Percentiles rank a stretch among this genome's conserved stretches.
These are phyloP conservation scores for Parasteatoda lunata DNA, from an alignment of 2,888 invertebrate genomes.

Conservation along the genomic window DNA sequence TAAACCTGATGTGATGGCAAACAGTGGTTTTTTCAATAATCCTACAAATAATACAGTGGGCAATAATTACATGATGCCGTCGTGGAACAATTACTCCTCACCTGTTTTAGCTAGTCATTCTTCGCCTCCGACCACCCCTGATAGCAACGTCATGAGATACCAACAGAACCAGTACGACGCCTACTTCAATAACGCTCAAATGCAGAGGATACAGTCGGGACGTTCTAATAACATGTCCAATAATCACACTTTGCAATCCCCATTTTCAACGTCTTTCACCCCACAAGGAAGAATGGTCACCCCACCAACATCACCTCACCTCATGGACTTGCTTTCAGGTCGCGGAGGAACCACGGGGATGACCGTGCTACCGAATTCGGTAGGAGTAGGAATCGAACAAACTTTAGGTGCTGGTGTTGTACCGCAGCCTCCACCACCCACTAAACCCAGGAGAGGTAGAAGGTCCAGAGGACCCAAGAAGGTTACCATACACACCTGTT, in stretches of 20 bases:
- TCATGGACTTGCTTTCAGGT: slow-evolving; percentile 88
- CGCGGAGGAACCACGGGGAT: slow-evolving; percentile 74
- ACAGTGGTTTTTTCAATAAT: slow-evolving; percentile 22
- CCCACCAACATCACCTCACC: slow-evolving; percentile 72
- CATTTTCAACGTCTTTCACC: slow-evolving; percentile 43
- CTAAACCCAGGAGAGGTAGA: slow-evolving; percentile 69
- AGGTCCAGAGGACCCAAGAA: slow-evolving; percentile 75
- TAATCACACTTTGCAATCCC: slow-evolving; percentile 49
- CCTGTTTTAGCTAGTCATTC: slow-evolving; percentile 65
- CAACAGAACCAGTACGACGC: slow-evolving; percentile 58
- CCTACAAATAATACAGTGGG: slow-evolving; percentile 39
- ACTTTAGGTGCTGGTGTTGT: slow-evolving; percentile 31
- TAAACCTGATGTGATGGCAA: slow-evolving; percentile 42
- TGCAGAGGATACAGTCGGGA: slow-evolving; percentile 39
- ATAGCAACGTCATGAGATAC: slow-evolving; percentile 51
- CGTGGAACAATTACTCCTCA: slow-evolving; percentile 60
- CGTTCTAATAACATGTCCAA: slow-evolving; percentile 40
- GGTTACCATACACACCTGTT: slow-evolving; percentile 77
- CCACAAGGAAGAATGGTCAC: slow-evolving; percentile 63
- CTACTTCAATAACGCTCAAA: slow-evolving; percentile 43
- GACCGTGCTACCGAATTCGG: slow-evolving; percentile 48
- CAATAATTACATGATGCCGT: slow-evolving; percentile 46
- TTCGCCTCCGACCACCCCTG: slow-evolving; percentile 64
- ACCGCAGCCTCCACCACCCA: slow-evolving; percentile 43
- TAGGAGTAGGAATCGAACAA: slow-evolving; percentile 48